Evolutionary conservation across 2,888 invertebrate genomes (phyloP).

Genomic region (Choristoneura rosaceana): DNA sequence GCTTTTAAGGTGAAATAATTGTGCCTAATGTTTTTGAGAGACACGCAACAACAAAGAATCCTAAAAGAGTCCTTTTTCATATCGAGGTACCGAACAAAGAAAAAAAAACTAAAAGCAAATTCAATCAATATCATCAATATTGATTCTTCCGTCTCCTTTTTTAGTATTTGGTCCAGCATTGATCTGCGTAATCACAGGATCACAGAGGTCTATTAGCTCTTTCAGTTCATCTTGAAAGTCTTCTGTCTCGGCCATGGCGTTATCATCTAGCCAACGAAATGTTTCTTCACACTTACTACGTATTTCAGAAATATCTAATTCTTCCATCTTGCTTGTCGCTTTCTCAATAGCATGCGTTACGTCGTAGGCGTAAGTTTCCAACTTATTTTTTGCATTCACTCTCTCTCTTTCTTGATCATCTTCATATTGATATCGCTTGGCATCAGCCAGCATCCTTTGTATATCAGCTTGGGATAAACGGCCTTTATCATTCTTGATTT

Average conservation of each 20-base stretch:
- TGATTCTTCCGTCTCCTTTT: neutral
- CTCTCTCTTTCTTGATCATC: neutral
- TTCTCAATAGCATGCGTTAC: neutral
- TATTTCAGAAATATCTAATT: neutral
- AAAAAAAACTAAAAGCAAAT: neutral
- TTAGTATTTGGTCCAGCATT: neutral
- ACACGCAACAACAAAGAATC: no score
- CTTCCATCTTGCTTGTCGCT: neutral
- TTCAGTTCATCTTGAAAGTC: neutral
- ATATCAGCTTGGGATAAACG: neutral
- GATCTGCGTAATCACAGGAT: neutral
- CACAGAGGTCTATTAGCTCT: neutral
- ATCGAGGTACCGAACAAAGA: no score
- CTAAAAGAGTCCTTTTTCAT: no score
- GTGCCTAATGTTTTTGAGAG: no score
- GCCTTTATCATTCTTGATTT: neutral
- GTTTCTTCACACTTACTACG: neutral
- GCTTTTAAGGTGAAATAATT: no score
- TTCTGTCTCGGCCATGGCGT: neutral
- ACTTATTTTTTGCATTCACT: neutral
- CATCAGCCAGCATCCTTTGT: neutral
- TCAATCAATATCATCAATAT: neutral
- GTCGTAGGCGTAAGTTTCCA: neutral
- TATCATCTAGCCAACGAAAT: neutral
- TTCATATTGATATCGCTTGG: neutral